Base-by-base conservation (phyloP, 23 tunicate genomes). In the Halocynthia roretzi region DNA sequence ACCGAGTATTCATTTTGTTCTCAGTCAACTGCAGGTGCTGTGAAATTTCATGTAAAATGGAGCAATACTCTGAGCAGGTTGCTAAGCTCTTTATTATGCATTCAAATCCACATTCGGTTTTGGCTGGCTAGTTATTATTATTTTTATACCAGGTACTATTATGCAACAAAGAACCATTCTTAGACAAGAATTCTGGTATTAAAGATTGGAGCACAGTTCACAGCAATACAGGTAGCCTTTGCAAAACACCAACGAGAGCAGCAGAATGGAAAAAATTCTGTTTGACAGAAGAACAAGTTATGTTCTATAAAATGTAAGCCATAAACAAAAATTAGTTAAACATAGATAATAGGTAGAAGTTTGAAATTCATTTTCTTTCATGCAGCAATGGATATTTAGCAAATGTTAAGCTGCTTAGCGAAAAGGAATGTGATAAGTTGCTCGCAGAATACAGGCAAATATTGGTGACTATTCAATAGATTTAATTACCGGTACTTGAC, bases 151-250 rank as follows among this genome's bases (percentile, higher is more conserved):
- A 84, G 88, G 72, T 50, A 11, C 31, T 85, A 70, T 71, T 49
- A 44, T 8, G 52, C 11, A 80, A 73, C 81, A 72, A 19, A 15
- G 17, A 15, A 8, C 84, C 90, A 10, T 77, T 62, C 17, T 48
- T 56, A 51, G 78, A 80, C 57, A 18, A 53, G 65, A 52, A 12
- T 8, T 48, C 50, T 23, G 84, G 81, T 11, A n/a, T 53, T 23
- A 19, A 20, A 52, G 95, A 88, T 75, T 88, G 95, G 95, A 83
- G 95, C 51, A 83, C 85, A 65, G 82, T 83, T 15, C 88, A 83
- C 40, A 49, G 44, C 0, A 82, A 88, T 61, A 71, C 95, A 12
- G 95, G 77, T 6, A 65, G 77, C 51, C 61, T 88, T 54, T 57
- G 69, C n/a, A 54, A 82, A 51, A 65, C 64, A 7, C 80, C 75